Evolutionary conservation across 2,113 vertebrate genomes (phyloP), one percentile per base, ranked within the genome.

Genomic region (Myotis davidii): DNA sequence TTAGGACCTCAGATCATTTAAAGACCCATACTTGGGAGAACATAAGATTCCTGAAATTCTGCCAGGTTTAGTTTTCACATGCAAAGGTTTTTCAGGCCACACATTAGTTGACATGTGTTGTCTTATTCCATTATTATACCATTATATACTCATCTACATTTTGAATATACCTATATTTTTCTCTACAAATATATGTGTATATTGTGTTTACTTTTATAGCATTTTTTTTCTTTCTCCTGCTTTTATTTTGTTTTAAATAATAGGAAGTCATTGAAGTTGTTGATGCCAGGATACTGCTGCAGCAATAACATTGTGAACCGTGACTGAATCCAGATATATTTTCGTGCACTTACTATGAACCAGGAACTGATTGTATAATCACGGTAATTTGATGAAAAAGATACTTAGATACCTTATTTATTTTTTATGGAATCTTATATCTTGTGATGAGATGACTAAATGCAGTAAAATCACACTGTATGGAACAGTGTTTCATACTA

Each of bases 231-330:
- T 67, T 54, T 11, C 21, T 48, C n/a, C 8, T 78, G 5, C 56
- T 64, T 89, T 94, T 64, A 79, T 91, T 79, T 84, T 82, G 17
- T 74, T 87, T 92, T 77, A 78, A 65, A 70, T 85, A 59, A 82
- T 59, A 50, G 39, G 21, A 82, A 73, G 56, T 84, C 20, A 48
- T 91, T 70, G 39, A 48, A 56, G 67, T 29, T 78, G 13, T 84
- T 95, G 42, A 69, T 69, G 16, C 27, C 56, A 6, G 21, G 6
- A 37, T 89, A 61, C 76, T 83, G 37, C n/a, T 86, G 23, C 25
- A 85, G 34, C 10, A 52, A 11, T 81, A 67, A 85, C 13, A 18
- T n/a, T n/a, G 59, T 59, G 73, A 79, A 84, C 32, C 5, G n/a
- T 91, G 61, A 20, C 67, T 74, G 48, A 87, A 20, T 82, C 37